Evolutionary conservation across 1,140 invertebrate species (phyloP), one percentile per base, ranked within the genome.

Genomic region (Procambarus virginalis): DNA sequence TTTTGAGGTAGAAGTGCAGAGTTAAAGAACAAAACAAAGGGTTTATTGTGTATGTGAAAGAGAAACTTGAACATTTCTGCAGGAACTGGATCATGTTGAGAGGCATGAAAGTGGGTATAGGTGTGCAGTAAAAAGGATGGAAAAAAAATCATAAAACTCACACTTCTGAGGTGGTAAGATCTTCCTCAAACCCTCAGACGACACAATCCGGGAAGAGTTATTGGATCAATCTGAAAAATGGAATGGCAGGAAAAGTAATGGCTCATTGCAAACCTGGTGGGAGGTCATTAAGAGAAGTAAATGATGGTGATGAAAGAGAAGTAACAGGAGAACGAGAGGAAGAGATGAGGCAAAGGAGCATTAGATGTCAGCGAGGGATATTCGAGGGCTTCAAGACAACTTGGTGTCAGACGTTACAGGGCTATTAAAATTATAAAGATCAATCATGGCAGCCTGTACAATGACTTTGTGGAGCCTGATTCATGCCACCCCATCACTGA

Each of bases 31-130:
- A 34, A 73, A 8, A 73, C 22, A 73, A 8, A 34, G n/a, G 14
- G 20, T 73, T 73, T 17, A 51, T n/a, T 51, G 79, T 58, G 17
- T 81, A n/a, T 55, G 17, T 81, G 77, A 60, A 58, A 51, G 55
- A 81, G 79, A 81, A 51, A 60, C 51, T 4, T 34, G 68, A 60
- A 58, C 58, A 34, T 20, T 5, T 81, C 51, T 22, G 80, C 55
- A 46, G 22, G 81, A 64, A 49, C 51, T 77, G 20, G 58, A 51
- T 68, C 17, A 22, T 81, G 20, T 82, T 10, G 46, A 58, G 48
- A 81, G 86, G 79, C 60, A 14, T 20, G 4, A 8, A 87, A 58
- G 60, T 46, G 55, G 80, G 79, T 22, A 75, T 17, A 84, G 20
- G 45, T 12, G 55, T 46, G 49, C 2, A 58, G 58, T 34, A 0